Evolutionary conservation across 2,113 vertebrate species (phyloP).

Genomic region (Agapornis roseicollis): DNA sequence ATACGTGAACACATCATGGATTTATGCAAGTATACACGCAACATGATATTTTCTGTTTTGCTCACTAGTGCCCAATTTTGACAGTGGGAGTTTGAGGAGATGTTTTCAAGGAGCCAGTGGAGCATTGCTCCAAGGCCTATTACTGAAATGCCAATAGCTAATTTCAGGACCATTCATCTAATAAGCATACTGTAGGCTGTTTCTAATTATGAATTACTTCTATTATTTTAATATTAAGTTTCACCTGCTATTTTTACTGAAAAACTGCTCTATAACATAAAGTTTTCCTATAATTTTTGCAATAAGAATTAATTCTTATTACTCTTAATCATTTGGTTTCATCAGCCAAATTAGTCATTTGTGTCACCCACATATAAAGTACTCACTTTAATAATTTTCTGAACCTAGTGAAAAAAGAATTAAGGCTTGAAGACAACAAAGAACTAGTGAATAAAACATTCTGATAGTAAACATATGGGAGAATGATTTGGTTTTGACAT

Average conservation of each 20-base stretch:
- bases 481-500: not conserved
- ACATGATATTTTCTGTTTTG: not conserved
- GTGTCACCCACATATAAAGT: not conserved
- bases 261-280: not conserved
- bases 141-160: not conserved
- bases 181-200: not conserved
- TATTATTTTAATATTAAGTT: not conserved
- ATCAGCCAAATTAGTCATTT: not conserved
- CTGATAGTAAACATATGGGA: not conserved
- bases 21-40: not conserved
- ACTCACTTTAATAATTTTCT: not conserved
- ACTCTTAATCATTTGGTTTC: not conserved
- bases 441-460: not conserved
- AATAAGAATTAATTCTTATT: not conserved
- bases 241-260: not conserved
- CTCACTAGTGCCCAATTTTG: not conserved
- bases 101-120: not conserved
- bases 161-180: not conserved
- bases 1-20: rapidly evolving
- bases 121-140: not conserved
- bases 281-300: not conserved
- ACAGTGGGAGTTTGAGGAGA: not conserved
- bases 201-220: not conserved
- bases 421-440: not conserved
- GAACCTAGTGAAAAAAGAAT: not conserved